phyloP scores from a whole-genome alignment of 2,888 invertebrate genomes.

The Lymantria monacha region DNA sequence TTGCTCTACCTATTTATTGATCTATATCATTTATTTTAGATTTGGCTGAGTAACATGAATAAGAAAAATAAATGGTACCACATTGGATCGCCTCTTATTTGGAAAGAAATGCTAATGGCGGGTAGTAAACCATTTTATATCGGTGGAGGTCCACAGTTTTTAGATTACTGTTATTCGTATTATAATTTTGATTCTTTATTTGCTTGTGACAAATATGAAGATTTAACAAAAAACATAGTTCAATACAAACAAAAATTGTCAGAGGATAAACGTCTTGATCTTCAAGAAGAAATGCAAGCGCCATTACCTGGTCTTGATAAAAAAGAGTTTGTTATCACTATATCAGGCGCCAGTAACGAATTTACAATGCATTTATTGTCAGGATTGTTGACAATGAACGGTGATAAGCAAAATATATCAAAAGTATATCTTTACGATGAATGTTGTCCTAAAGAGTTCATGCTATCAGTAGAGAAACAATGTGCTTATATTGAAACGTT shows the following conservation, averaged over 20 bases:
- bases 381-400: conserved; percentile 51
- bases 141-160: conserved; percentile 83
- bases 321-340: conserved; percentile 48
- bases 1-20: too few relatives aligned
- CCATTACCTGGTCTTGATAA: conserved; percentile 17
- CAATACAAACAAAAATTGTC: conserved; percentile 52
- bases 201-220: conserved; percentile 49
- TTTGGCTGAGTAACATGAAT: conserved; percentile 77
- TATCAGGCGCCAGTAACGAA: conserved; percentile 59
- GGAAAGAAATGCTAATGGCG: conserved; percentile 82
- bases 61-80: conserved; percentile 79
- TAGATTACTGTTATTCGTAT: conserved; percentile 84
- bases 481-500: conserved; percentile 53
- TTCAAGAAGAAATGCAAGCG: conserved; percentile 4
- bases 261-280: conserved; percentile 16
- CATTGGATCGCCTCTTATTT: conserved; percentile 78
- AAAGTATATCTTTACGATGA: conserved; percentile 63
- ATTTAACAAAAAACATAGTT: conserved; percentile 45
- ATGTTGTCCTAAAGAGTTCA: conserved; percentile 44
- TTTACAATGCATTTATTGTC: conserved; percentile 61
- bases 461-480: conserved; percentile 58
- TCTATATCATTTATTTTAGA: conserved; percentile 42
- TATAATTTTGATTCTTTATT: conserved; percentile 71
- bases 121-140: conserved; percentile 81
- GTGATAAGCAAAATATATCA: conserved; percentile 42